phyloP scores from a whole-genome alignment of 2,888 invertebrate species.

The Luperina nickerlii region DNA sequence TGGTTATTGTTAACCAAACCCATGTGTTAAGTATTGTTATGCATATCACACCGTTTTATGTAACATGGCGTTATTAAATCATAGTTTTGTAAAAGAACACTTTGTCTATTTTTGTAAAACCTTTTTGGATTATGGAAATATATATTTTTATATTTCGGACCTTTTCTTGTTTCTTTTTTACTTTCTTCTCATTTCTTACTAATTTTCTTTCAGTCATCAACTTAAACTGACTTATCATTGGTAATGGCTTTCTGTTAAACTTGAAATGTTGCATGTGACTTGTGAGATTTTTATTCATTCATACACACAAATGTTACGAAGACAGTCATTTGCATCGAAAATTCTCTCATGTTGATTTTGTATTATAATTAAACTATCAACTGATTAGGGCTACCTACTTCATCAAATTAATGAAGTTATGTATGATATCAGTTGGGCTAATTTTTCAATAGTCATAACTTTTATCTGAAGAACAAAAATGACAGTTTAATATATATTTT shows the following conservation, averaged over 20 bases:
- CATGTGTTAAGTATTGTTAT: constrained; percentile 48
- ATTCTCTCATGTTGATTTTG: constrained; percentile 3
- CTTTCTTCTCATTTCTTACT: constrained; percentile 47
- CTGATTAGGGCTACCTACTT: neutral
- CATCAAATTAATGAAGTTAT: constrained; percentile 5
- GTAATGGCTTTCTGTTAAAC: constrained; percentile 12
- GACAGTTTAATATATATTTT: too few relatives aligned
- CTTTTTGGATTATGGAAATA: constrained; percentile 74
- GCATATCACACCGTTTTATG: constrained; percentile 41
- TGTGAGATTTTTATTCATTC: constrained; percentile 14
- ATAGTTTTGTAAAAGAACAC: constrained; percentile 66
- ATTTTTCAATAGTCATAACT: too few relatives aligned
- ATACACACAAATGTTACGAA: constrained; percentile 32
- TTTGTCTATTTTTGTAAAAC: constrained; percentile 80
- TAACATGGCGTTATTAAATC: constrained; percentile 68
- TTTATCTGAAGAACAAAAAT: too few relatives aligned
- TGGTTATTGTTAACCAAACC: constrained; percentile 45
- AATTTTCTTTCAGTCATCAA: constrained; percentile 35
- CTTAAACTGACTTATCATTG: neutral
- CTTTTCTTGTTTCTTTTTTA: constrained; percentile 68
- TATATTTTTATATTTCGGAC: constrained; percentile 70
- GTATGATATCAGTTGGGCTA: neutral
- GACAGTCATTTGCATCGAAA: constrained; percentile 30
- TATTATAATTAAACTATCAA: constrained; percentile 2
- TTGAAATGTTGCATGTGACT: constrained; percentile 33